Base-by-base conservation (phyloP, 2,113 vertebrate species). In the Eretmochelys imbricata region DNA sequence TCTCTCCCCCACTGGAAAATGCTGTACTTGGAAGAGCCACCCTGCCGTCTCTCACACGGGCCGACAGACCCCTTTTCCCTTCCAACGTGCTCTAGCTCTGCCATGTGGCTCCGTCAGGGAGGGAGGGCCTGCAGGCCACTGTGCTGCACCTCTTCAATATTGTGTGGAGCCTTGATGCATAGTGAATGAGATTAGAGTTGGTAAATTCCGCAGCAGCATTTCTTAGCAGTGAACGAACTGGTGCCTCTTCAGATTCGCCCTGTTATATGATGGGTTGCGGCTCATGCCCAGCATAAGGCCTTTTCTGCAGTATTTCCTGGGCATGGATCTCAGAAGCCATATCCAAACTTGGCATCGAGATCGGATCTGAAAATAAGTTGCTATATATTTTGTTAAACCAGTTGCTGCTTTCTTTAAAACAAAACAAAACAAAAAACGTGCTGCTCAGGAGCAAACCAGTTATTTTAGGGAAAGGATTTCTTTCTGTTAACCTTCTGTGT, bases 281-380 rank as follows among this genome's bases (percentile, higher is more conserved):
- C 78, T 95, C 86, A 0, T 1, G 94, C 96, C 93, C 3, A 0
- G 78, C 59, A 0, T 84, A 94, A 93, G 84, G 90, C 87, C 89
- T 90, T 95, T 19, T 95, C 38, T 0, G 91, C 7, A 48, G 79
- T 92, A 90, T 96, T 90, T 93, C 91, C 91, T 89, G 94, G 85
- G 80, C 93, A 89, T 6, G 3, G 82, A 0, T 1, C 91, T 96
- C 88, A 22, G 90, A 86, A 12, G 51, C 88, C 85, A 2, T 84
- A 87, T 84, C 89, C 2, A 0, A 92, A 93, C 90, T 83, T 89
- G 94, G 91, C 93, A 87, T 94, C 88, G 95, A 24, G 51, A 91
- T 83, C 94, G 92, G 90, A 97, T 94, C 93, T 95, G 96, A 96
- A 96, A 95, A 96, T 93, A 97, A 98, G 95, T 96, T 93, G 95